Conservation (phyloP, 2,113 vertebrate species). For the Abramis brama region DNA sequence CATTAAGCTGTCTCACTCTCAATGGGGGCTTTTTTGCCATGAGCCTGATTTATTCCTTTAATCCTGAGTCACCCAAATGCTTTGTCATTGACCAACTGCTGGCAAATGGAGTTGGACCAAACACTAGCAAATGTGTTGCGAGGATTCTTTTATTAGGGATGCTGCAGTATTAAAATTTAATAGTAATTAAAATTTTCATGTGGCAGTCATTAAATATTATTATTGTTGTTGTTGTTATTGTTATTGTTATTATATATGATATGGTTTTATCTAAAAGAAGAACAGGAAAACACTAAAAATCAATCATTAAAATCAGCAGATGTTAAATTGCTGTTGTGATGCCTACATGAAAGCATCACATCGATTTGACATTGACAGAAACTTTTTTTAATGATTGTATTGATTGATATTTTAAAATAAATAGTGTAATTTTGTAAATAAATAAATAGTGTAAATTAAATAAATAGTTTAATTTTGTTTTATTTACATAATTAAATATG, state of each 20-base stretch:
- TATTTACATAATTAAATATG: background rate
- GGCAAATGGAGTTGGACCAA: constrained; percentile 44
- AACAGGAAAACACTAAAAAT: background rate
- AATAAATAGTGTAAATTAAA: background rate
- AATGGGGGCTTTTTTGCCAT: constrained; percentile 64
- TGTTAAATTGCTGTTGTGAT: background rate
- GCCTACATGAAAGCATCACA: background rate
- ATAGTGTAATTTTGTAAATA: background rate
- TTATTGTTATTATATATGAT: background rate
- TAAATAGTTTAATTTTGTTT: background rate
- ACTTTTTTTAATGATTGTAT: background rate
- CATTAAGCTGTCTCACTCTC: constrained; percentile 72
- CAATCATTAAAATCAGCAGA: background rate
- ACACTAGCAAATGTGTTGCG: background rate
- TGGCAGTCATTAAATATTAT: background rate
- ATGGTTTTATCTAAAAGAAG: background rate
- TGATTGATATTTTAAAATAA: background rate
- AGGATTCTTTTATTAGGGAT: background rate
- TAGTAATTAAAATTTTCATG: background rate
- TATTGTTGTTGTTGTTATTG: background rate
- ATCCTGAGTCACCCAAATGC: constrained; percentile 57
- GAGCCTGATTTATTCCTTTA: constrained; percentile 69
- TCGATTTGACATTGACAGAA: background rate
- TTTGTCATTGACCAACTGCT: constrained; percentile 47
- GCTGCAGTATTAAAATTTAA: background rate